Evolutionary conservation across 2,113 vertebrate genomes (phyloP).

Genomic region (Pollimyrus isidori): DNA sequence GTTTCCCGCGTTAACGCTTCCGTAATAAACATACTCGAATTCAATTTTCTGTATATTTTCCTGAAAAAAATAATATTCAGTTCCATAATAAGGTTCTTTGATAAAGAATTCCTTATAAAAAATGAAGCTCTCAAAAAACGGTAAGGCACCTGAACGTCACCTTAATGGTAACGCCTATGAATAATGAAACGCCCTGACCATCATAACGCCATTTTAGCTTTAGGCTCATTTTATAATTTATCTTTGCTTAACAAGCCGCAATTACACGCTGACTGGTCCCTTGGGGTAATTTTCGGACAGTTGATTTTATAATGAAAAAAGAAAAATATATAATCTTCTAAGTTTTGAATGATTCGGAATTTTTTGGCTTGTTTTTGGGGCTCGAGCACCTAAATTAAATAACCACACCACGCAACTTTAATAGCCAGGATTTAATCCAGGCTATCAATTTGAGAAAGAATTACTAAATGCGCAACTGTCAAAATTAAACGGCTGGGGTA

Average conservation of each 20-base stretch:
- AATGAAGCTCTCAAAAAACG: not conserved
- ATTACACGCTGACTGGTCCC: not conserved
- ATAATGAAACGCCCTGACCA: not conserved
- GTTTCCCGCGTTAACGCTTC: not conserved
- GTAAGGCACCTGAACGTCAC: not conserved
- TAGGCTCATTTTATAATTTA: not conserved
- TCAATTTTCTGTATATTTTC: not conserved
- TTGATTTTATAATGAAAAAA: not conserved
- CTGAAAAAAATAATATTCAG: not conserved
- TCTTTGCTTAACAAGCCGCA: not conserved
- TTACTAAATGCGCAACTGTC: not conserved
- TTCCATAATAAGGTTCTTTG: not conserved
- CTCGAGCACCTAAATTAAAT: not conserved
- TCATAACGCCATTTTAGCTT: not conserved
- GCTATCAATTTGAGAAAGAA: not conserved
- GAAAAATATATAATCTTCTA: not conserved
- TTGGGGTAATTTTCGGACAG: not conserved
- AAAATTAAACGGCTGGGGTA: not conserved
- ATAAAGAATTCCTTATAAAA: not conserved
- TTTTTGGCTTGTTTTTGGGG: not conserved
- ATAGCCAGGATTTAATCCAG: constrained; percentile 1
- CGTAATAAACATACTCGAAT: not conserved
- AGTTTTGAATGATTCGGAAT: not conserved
- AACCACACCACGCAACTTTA: not conserved
- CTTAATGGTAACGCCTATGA: not conserved